Percentiles rank a stretch among this genome's conserved stretches.
These are phyloP conservation scores for Aphrocallistes beatrix DNA, from an alignment of 37 sponge, comb jelly and placozoan genomes.

Conservation along the genomic window DNA sequence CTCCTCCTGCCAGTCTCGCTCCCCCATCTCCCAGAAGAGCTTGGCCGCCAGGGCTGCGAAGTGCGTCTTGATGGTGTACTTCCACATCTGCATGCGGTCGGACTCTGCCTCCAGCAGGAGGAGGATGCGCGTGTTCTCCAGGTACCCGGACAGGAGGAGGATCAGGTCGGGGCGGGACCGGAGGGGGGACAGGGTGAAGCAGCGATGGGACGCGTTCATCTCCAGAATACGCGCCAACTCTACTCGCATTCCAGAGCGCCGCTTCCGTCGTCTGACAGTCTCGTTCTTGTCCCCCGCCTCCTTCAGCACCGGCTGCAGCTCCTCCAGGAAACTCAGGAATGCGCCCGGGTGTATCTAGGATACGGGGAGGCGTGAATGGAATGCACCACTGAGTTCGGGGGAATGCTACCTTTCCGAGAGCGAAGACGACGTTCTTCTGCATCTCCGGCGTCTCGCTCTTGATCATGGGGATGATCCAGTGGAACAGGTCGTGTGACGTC, in stretches of 20 bases:
- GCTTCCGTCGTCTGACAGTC: slow-evolving; percentile 25
- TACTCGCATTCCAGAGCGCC: slow-evolving; percentile 45
- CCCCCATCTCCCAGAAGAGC: slow-evolving; percentile 1
- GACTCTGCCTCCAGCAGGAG: neutral
- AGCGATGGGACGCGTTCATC: slow-evolving; percentile 61
- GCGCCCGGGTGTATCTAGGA: neutral
- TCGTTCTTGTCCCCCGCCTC: slow-evolving; percentile 52
- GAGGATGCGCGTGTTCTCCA: neutral
- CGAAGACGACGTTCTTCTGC: slow-evolving; percentile 19
- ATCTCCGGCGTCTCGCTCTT: slow-evolving; percentile 22
- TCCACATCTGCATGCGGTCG: neutral
- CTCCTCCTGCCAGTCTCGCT: neutral
- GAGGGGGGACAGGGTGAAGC: slow-evolving; percentile 33
- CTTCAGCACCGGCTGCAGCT: slow-evolving; percentile 46
- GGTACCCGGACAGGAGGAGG: neutral
- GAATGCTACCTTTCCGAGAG: neutral
- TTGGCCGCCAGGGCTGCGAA: neutral
- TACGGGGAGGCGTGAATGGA: neutral
- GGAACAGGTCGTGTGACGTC: slow-evolving; percentile 26
- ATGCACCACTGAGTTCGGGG: neutral
- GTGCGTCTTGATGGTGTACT: neutral
- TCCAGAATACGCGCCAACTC: slow-evolving; percentile 60
- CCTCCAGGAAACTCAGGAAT: slow-evolving; percentile 30
- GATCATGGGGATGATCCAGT: slow-evolving; percentile 25
- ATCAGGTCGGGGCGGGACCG: neutral